Evolutionary conservation across 2,113 vertebrate genomes (phyloP).

Genomic region (Sebastes fasciatus): DNA sequence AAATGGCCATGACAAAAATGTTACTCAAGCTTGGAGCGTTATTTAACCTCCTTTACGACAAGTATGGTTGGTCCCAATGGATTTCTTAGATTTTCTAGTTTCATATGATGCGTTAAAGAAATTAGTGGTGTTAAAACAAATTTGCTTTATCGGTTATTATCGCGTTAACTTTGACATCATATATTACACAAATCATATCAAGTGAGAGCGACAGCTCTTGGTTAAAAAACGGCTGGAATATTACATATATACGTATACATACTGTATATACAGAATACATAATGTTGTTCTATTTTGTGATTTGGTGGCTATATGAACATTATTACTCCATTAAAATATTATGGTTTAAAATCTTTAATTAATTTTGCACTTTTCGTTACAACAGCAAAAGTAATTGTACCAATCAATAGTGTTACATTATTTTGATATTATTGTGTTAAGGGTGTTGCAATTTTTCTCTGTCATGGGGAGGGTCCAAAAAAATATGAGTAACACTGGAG

Average conservation of each 20-base stretch:
- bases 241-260: not conserved
- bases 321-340: not conserved
- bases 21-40: too few relatives aligned
- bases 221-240: not conserved
- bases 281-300: not conserved
- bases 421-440: not conserved
- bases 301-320: not conserved
- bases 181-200: not conserved
- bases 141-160: too few relatives aligned
- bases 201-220: not conserved
- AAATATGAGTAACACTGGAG: not conserved
- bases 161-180: too few relatives aligned
- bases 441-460: not conserved
- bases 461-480: not conserved
- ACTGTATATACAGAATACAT: too few relatives aligned
- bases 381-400: too few relatives aligned
- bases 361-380: not conserved
- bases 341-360: not conserved
- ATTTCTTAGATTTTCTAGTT: too few relatives aligned
- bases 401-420: not conserved
- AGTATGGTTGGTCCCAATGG: too few relatives aligned
- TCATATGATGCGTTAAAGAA: too few relatives aligned
- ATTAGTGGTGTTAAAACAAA: too few relatives aligned
- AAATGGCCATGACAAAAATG: too few relatives aligned
- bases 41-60: too few relatives aligned